Conservation (phyloP, 2,888 invertebrate species). For the Cephus nigrinus region DNA sequence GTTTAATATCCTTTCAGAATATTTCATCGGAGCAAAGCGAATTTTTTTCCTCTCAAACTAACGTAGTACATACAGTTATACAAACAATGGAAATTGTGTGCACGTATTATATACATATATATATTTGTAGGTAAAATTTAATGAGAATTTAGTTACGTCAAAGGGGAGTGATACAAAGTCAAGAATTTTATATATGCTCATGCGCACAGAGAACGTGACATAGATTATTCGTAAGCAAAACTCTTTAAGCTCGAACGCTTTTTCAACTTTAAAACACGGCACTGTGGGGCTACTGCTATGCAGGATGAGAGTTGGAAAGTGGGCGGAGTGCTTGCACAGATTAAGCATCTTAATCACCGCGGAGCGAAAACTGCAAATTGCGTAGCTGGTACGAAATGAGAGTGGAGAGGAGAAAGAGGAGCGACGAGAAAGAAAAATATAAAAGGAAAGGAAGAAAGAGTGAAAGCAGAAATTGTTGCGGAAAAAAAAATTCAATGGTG, state of each 20-base stretch:
- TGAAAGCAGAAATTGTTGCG: slow-evolving; percentile 26
- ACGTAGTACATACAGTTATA: background rate
- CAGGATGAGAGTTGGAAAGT: slow-evolving; percentile 13
- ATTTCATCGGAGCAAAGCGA: background rate
- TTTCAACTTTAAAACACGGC: slow-evolving; percentile 28
- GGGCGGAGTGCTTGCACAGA: slow-evolving; percentile 33
- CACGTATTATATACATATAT: background rate
- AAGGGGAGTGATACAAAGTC: background rate
- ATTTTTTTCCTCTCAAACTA: background rate
- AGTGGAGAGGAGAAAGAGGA: slow-evolving; percentile 32
- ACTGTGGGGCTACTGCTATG: background rate
- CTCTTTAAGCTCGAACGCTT: slow-evolving; percentile 30
- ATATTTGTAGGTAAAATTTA: background rate
- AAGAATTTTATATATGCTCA: background rate
- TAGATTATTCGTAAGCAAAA: slow-evolving; percentile 6
- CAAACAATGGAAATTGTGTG: background rate
- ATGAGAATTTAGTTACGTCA: background rate
- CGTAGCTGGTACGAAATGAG: slow-evolving; percentile 43
- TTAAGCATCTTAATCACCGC: slow-evolving; percentile 53
- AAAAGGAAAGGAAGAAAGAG: slow-evolving; percentile 27
- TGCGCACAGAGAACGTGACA: background rate
- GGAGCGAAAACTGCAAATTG: slow-evolving; percentile 53
- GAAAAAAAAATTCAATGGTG: background rate
- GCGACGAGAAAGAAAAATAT: slow-evolving; percentile 13
- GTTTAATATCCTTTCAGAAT: background rate